Evolutionary conservation across 2,888 invertebrate species (phyloP), one percentile per base, ranked within the genome.

Genomic region (Leptinotarsa juncta): DNA sequence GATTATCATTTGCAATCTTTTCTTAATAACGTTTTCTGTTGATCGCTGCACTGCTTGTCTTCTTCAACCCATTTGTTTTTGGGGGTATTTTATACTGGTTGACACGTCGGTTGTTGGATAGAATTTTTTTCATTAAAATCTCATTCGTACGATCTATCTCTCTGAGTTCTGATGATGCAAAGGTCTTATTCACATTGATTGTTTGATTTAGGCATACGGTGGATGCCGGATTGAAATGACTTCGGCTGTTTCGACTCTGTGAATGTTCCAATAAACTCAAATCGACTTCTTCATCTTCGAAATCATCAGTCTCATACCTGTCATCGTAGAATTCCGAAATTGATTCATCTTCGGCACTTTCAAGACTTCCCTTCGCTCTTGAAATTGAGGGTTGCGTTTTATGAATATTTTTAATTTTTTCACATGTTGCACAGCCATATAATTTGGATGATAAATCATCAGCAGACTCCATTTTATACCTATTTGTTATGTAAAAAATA

Each of bases 1-100:
- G 79, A 79, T 84, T 84, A 67, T 84, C 84, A 76, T 79, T 76
- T 62, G 77, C 80, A 32, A 84, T 83, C 78, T 83, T 83, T 74
- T 79, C 81, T 69, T 83, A 81, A 65, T 77, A 71, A 42, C 77
- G 81, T 76, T 79, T 81, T 57, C 83, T 75, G 70, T 84, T 84
- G 26, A 83, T 82, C n/a, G 81, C 82, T 7, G 82, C 77, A 74
- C 82, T 84, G 18, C 79, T 79, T 20, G 76, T 62, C 73, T 74
- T 77, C 23, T 77, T 76, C 20, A 77, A 20, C 0, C 65, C 70
- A 26, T 26, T 72, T 18, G 60, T 60, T 73, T 72, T 77, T 12
- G 78, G 69, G n/a, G 73, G 65, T 32, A 72, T 70, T 42, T 78
- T 81, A 67, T 83, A 81, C 62, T 82, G 81, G 70, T 80, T 83